These are phyloP conservation scores for Lepidostoma basale DNA, from an alignment of 1,140 invertebrate species.

Conservation along the genomic window DNA sequence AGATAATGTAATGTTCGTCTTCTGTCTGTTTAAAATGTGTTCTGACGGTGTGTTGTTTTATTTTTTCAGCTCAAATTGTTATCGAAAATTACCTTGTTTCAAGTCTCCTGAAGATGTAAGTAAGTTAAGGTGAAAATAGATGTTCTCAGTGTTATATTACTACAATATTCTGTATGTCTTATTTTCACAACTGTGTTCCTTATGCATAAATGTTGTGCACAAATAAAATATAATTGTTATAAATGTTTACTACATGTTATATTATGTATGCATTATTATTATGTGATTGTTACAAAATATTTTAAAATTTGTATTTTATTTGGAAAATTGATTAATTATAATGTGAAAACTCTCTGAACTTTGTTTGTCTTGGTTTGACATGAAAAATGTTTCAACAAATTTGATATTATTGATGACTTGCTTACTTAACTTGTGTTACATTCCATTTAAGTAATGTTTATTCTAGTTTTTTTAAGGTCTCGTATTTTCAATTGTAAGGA, in stretches of 20 bases:
- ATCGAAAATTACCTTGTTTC: conserved; percentile 63
- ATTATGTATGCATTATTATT: conserved; percentile 10
- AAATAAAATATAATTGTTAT: conserved; percentile 26
- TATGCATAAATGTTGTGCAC: conserved; percentile 26
- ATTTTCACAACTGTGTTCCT: conserved; percentile 29
- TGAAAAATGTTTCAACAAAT: no score
- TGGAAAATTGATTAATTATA: conserved; percentile 2
- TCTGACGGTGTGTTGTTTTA: conserved; percentile 30
- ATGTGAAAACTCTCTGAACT: no score
- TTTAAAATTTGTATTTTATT: conserved; percentile 1
- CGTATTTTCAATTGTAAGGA: neutral
- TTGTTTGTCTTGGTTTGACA: no score
- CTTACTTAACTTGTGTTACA: neutral
- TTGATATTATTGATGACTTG: no score
- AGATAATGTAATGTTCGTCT: no score
- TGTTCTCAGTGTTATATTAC: conserved; percentile 28
- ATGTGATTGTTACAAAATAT: conserved; percentile 15
- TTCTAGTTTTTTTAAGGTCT: no score
- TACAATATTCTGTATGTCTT: conserved; percentile 14
- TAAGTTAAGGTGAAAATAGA: conserved; percentile 16
- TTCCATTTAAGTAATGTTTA: conserved; percentile 6
- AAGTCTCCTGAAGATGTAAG: conserved; percentile 59
- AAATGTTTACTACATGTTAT: conserved; percentile 23
- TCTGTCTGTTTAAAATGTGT: no score
- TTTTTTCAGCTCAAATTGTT: conserved; percentile 64